Percentiles rank a stretch among this genome's conserved stretches.
These are phyloP conservation scores for Pseudococcus viburni DNA, from an alignment of 2,888 invertebrate species.

Conservation along the genomic window DNA sequence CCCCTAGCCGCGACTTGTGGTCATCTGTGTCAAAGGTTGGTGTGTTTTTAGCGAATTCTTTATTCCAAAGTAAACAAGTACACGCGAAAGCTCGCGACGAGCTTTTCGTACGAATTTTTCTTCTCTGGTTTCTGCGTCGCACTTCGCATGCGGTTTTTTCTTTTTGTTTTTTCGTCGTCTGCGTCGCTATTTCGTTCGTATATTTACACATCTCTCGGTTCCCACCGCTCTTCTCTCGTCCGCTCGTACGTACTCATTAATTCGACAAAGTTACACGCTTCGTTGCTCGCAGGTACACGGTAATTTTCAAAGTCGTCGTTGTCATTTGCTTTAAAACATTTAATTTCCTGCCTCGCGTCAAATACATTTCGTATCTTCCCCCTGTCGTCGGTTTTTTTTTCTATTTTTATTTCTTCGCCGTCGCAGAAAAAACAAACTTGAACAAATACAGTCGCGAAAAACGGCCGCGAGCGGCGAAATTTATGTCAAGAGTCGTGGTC, in stretches of 20 bases:
- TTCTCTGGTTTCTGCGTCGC: too few species aligned
- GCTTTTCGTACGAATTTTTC: too few species aligned
- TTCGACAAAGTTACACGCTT: neutral
- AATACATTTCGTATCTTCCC: neutral
- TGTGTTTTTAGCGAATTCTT: too few species aligned
- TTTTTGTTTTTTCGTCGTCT: too few species aligned
- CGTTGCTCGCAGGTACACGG: slow-evolving; percentile 20
- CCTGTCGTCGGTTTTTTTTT: neutral
- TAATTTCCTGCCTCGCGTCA: slow-evolving; percentile 20
- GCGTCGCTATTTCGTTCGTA: neutral
- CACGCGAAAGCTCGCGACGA: too few species aligned
- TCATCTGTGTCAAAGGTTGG: too few species aligned
- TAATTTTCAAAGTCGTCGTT: slow-evolving; percentile 26
- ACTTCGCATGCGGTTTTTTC: too few species aligned
- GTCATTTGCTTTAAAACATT: slow-evolving; percentile 13
- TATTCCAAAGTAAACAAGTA: too few species aligned
- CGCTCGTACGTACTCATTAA: slow-evolving; percentile 2
- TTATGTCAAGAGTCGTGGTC: neutral
- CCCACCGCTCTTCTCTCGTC: neutral
- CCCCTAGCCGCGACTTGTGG: too few species aligned
- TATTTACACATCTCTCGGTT: neutral
- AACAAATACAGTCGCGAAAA: neutral
- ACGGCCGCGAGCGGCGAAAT: neutral
- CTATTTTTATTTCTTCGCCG: neutral
- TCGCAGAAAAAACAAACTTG: neutral